These are phyloP conservation scores for Ptychochromis oligacanthus DNA, from an alignment of 2,113 vertebrate genomes.

Conservation along the genomic window DNA sequence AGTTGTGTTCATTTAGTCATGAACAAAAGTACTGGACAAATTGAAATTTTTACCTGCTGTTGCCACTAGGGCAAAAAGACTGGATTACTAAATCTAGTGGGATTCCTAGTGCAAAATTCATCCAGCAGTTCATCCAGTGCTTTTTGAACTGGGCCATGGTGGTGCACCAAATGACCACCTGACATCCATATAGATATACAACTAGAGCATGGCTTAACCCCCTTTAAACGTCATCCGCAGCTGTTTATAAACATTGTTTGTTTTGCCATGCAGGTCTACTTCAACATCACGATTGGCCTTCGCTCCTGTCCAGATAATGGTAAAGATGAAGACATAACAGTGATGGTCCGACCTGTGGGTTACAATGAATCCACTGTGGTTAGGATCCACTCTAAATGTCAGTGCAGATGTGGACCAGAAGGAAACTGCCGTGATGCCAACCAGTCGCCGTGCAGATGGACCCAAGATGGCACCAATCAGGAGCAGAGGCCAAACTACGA, in stretches of 20 bases:
- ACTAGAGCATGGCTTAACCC: background rate
- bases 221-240: background rate
- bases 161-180: background rate
- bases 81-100: background rate
- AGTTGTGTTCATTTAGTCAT: background rate
- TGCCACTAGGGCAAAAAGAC: background rate
- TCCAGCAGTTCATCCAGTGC: background rate
- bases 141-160: background rate
- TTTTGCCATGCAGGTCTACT: constrained; percentile 83
- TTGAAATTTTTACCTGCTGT: background rate
- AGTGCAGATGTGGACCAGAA: constrained; percentile 79
- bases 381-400: constrained; percentile 83
- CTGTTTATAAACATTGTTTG: background rate
- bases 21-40: background rate
- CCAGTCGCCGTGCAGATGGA: constrained; percentile 53
- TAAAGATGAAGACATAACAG: constrained; percentile 78
- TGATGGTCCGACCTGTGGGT: constrained; percentile 88
- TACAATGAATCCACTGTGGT: constrained; percentile 92
- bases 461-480: background rate
- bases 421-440: constrained; percentile 81
- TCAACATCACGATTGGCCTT: constrained; percentile 90
- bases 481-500: constrained; percentile 3
- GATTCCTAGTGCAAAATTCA: background rate
- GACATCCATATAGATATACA: background rate
- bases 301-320: constrained; percentile 79